Percentiles rank a stretch among this genome's conserved stretches.
phyloP scores from a whole-genome alignment of 2,888 invertebrate species.

The Caradrina kadenii region DNA sequence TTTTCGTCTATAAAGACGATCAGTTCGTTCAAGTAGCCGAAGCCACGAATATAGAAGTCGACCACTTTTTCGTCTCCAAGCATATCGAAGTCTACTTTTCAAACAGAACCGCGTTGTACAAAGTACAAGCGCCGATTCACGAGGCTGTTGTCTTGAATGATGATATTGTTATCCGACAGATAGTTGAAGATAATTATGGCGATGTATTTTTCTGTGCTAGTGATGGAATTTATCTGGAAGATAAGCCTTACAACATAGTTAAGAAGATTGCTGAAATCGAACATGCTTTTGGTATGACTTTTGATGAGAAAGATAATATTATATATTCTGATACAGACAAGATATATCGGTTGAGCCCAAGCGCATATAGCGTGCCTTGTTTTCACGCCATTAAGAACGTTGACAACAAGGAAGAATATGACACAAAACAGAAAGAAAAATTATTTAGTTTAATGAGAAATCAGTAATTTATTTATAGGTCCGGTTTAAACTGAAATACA shows the following conservation, averaged over 20 bases:
- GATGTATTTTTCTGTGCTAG: constrained; percentile 79
- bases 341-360: constrained; percentile 77
- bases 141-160: constrained; percentile 73
- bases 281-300: constrained; percentile 79
- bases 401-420: constrained; percentile 15
- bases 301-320: constrained; percentile 79
- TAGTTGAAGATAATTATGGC: constrained; percentile 80
- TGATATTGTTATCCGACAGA: constrained; percentile 76
- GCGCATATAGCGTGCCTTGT: constrained; percentile 68
- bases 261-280: constrained; percentile 75
- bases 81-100: constrained; percentile 78
- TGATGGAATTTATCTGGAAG: constrained; percentile 81
- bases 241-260: constrained; percentile 75
- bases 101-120: constrained; percentile 84
- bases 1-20: constrained; percentile 77
- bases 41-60: constrained; percentile 78
- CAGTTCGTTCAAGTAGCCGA: constrained; percentile 77
- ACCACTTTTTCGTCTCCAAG: constrained; percentile 80
- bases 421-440: constrained; percentile 9
- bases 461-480: not conserved
- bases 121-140: constrained; percentile 72
- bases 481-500: not conserved
- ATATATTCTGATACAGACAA: constrained; percentile 78
- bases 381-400: constrained; percentile 63
- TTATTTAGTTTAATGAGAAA: not conserved